These are phyloP conservation scores for Girardia tigrina DNA, from an alignment of 2,888 invertebrate species.

Conservation along the genomic window DNA sequence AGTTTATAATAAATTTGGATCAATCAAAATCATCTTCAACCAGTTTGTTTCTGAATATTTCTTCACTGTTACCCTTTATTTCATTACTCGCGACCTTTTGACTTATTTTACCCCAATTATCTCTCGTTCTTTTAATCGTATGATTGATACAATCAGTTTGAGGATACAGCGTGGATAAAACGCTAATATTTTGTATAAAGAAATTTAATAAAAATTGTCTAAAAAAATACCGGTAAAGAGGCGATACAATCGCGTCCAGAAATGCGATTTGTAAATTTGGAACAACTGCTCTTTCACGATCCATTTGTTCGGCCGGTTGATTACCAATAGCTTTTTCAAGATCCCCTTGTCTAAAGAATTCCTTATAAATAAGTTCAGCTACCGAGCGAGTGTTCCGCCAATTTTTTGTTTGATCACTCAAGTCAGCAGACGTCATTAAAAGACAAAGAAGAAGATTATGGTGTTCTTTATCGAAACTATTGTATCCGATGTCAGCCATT, in stretches of 20 bases:
- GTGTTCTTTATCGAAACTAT: constrained; percentile 45
- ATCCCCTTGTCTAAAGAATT: constrained; percentile 76
- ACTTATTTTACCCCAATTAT: neutral
- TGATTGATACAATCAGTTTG: neutral
- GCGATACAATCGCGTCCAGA: constrained; percentile 54
- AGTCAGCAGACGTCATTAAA: constrained; percentile 71
- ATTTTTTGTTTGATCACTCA: constrained; percentile 70
- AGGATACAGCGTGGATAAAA: neutral
- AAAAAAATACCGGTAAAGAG: constrained; percentile 55
- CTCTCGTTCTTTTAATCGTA: neutral
- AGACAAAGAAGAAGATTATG: constrained; percentile 59
- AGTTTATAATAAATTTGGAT: neutral
- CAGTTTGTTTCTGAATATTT: neutral
- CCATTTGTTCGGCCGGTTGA: constrained; percentile 64
- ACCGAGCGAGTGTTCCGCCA: constrained; percentile 53
- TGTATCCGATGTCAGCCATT: constrained; percentile 43
- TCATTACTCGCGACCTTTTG: neutral
- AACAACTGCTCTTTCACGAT: constrained; percentile 66
- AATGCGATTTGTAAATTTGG: constrained; percentile 70
- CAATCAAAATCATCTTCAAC: neutral
- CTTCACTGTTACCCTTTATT: neutral
- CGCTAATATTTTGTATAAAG: neutral
- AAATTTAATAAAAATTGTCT: neutral
- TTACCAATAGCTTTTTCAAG: constrained; percentile 66
- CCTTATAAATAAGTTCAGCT: constrained; percentile 61